Conservation (phyloP, 1,140 invertebrate species). For the Armadillidium nasatum region DNA sequence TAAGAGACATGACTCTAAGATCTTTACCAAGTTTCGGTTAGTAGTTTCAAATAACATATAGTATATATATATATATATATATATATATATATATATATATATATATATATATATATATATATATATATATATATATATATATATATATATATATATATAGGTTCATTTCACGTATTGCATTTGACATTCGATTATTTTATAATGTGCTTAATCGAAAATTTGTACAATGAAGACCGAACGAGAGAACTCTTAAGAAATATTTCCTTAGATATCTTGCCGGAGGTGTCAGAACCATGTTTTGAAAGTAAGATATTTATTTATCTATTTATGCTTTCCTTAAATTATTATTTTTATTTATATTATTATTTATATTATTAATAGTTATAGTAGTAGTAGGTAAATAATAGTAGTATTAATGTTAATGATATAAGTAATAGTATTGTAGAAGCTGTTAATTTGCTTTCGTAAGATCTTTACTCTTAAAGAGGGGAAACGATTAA, state of each 20-base stretch:
- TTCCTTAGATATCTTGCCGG: constrained; percentile 46
- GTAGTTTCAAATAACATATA: constrained; percentile 22
- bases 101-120: constrained; percentile 1
- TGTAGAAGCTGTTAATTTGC: too few relatives aligned
- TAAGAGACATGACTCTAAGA: constrained; percentile 55
- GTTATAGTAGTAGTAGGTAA: too few relatives aligned
- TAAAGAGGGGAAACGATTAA: too few relatives aligned
- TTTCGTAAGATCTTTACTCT: too few relatives aligned
- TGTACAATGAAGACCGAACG: constrained; percentile 45
- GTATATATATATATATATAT: constrained; percentile 1
- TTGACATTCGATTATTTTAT: constrained; percentile 58
- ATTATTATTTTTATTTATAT: too few relatives aligned
- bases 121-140: not conserved
- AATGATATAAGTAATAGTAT: too few relatives aligned
- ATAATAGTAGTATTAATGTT: too few relatives aligned
- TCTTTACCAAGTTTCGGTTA: constrained; percentile 56
- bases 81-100: not conserved
- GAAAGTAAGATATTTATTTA: constrained; percentile 41
- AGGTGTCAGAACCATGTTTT: constrained; percentile 43
- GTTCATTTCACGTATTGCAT: constrained; percentile 56
- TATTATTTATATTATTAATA: too few relatives aligned
- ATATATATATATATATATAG: constrained; percentile 45
- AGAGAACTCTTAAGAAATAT: constrained; percentile 52
- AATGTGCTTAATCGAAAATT: constrained; percentile 54
- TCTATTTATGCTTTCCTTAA: too few relatives aligned